Evolutionary conservation across 2,888 invertebrate genomes (phyloP).

Genomic region (Tortrix viridana): DNA sequence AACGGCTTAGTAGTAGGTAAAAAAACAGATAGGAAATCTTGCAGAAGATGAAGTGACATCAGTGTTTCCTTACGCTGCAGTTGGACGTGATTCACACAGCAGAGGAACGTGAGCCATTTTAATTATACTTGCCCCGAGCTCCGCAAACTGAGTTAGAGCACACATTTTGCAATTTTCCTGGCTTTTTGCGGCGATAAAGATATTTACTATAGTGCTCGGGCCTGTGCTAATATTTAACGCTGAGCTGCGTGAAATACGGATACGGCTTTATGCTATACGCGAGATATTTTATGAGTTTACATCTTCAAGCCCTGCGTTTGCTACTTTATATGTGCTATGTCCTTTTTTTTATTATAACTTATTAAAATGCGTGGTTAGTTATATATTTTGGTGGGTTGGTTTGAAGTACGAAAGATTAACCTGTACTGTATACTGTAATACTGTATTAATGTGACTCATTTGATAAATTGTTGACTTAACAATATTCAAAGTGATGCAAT

Average conservation of each 20-base stretch:
- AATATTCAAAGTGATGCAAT: too few relatives aligned
- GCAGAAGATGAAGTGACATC: background rate
- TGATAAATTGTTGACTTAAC: too few relatives aligned
- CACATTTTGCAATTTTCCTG: conserved; percentile 4
- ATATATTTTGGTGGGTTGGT: too few relatives aligned
- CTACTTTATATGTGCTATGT: conserved; percentile 5
- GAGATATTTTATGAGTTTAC: conserved; percentile 32
- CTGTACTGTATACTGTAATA: too few relatives aligned
- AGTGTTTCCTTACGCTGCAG: background rate
- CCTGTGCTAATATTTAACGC: conserved; percentile 31
- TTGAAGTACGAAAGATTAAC: too few relatives aligned
- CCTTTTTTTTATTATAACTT: background rate
- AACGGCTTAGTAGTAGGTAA: too few relatives aligned
- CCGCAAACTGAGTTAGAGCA: conserved; percentile 5
- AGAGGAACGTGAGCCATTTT: background rate
- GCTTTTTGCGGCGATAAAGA: conserved; percentile 31
- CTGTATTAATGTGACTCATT: too few relatives aligned
- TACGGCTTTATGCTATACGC: conserved; percentile 27
- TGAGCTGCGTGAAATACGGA: conserved; percentile 27
- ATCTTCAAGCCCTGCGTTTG: conserved; percentile 24
- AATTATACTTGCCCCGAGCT: background rate
- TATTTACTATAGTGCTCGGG: conserved; percentile 31
- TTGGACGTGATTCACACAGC: conserved; percentile 1
- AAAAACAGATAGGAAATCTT: background rate
- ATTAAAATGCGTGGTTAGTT: background rate